Conservation (phyloP, 2,797 vertebrate genomes). For the Trematomus bernacchii region DNA sequence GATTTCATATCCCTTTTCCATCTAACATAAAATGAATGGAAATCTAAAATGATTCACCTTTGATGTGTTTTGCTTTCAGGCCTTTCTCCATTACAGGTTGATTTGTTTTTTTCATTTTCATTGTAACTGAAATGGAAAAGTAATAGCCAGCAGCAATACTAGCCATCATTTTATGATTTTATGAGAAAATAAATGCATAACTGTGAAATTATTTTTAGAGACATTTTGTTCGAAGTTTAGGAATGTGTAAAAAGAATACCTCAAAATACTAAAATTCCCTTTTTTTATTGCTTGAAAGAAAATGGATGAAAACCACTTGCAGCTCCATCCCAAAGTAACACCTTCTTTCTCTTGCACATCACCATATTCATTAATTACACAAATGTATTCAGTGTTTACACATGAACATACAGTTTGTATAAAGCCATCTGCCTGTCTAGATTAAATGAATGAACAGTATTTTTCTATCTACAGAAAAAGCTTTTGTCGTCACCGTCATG, state of each 20-base stretch:
- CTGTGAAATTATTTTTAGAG: not conserved
- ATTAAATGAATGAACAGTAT: constrained; percentile 1
- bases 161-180: not conserved
- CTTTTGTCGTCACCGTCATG: too few relatives aligned
- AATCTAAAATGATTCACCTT: constrained; percentile 22
- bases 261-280: not conserved
- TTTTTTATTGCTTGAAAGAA: not conserved
- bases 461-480: not conserved
- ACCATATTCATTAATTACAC: not conserved
- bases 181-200: constrained; percentile 6
- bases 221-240: not conserved
- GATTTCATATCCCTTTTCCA: constrained; percentile 15
- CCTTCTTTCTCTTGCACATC: not conserved
- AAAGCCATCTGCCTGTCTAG: not conserved
- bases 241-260: constrained; percentile 1
- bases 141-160: constrained; percentile 10
- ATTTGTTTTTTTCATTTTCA: constrained; percentile 40
- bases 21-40: constrained; percentile 21
- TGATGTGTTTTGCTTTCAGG: constrained; percentile 24
- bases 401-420: not conserved
- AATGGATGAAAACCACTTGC: not conserved
- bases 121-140: constrained; percentile 32
- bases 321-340: not conserved
- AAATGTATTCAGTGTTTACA: not conserved
- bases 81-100: constrained; percentile 26